Evolutionary conservation across 2,113 vertebrate species (phyloP), one percentile per base, ranked within the genome.

Genomic region (Dolichallabes microphthalmus): DNA sequence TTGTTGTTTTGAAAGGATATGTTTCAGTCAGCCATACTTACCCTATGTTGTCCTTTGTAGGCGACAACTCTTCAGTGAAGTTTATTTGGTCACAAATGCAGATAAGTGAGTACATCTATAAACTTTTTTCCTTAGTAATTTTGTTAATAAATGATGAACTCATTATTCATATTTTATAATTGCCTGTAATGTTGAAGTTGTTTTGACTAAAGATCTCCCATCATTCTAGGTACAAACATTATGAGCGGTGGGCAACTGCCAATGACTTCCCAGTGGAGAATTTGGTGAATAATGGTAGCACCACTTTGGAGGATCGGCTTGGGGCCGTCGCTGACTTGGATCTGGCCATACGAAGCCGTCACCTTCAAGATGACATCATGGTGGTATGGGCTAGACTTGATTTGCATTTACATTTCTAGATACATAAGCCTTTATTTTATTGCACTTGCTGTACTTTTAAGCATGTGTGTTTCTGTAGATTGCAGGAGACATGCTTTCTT

Each of bases 401-500:
- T 11, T 39, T 71, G 22, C 30, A 17, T 60, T 17, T 50, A 61
- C 7, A 39, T 82, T 25, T 55, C n/a, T 22, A 86, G 5, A 63
- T 71, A 8, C 20, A 63, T 2, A 27, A 11, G 1, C 2, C 66
- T 7, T 15, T 63, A 25, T 57, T 85, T 60, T 35, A 3, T 25
- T 35, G 4, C 4, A 25, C 58, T 11, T 68, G 14, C 64, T 75
- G 6, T 66, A 11, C 39, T 6, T 14, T 64, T 12, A 39, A 50
- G 50, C 13, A 20, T 60, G 12, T 82, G 20, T 74, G 55, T 6
- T 22, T 27, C 53, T 86, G 2, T 87, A 96, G 95, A 94, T 96
- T 61, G 95, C 95, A 35, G 95, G 95, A 61, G 95, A 96, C 91
- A 96, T 96, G 95, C 93, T 96, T 58, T 96, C 95, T 90, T 92